Conservation (phyloP, 2,797 vertebrate species). For the Heliangelus exortis region DNA sequence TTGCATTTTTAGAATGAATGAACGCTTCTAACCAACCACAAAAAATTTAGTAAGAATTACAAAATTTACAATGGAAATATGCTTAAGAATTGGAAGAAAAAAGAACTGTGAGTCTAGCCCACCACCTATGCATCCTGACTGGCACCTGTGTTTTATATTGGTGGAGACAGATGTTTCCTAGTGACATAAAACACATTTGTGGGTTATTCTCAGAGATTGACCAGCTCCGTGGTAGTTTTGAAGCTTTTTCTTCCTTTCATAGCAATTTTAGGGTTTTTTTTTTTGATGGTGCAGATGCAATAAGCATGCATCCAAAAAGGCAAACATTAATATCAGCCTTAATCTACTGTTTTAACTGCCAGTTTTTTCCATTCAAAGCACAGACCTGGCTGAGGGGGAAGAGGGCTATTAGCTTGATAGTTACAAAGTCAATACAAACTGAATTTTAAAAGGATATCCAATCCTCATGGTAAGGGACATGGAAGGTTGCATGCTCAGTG, state of each 20-base stretch:
- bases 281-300: not conserved
- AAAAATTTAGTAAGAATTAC: not conserved
- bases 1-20: not conserved
- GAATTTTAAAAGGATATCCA: conserved; percentile 60
- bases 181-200: not conserved
- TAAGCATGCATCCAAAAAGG: not conserved
- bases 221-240: not conserved
- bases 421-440: conserved; percentile 61
- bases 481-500: conserved; percentile 28
- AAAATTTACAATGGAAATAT: not conserved
- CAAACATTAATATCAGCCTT: conserved; percentile 15
- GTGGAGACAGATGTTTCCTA: not conserved
- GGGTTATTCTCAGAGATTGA: not conserved
- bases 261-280: not conserved
- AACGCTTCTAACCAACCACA: not conserved
- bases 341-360: conserved; percentile 25
- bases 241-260: not conserved
- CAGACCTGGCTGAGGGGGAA: conserved; percentile 16
- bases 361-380: not conserved
- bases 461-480: conserved; percentile 26
- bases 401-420: conserved; percentile 44
- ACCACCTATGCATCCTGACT: not conserved
- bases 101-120: not conserved
- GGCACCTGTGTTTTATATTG: not conserved
- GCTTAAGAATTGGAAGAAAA: not conserved